Conservation (phyloP, 2,113 vertebrate species). For the Saccopteryx bilineata region DNA sequence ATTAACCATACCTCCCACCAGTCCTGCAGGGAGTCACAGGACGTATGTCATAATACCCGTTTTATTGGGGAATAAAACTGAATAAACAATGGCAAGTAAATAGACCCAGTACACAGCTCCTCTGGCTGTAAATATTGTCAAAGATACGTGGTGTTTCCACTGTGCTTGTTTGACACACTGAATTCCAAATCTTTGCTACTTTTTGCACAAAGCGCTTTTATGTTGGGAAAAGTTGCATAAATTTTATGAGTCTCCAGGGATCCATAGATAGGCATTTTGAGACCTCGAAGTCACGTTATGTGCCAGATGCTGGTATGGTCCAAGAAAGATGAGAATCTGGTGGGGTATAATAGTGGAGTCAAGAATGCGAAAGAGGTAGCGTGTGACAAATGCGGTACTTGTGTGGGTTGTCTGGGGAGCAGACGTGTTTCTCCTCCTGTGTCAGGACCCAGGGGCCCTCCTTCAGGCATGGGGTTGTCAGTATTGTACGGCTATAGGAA, state of each 20-base stretch:
- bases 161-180: not conserved
- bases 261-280: not conserved
- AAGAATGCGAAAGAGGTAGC: not conserved
- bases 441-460: not conserved
- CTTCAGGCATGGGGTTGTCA: not conserved
- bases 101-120: not conserved
- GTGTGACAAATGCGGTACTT: not conserved
- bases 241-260: not conserved
- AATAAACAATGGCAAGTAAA: constrained; percentile 54
- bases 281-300: not conserved
- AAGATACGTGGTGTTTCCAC: not conserved
- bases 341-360: not conserved
- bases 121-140: constrained; percentile 17
- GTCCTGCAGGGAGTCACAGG: not conserved
- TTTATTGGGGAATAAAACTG: constrained; percentile 53
- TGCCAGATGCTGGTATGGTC: not conserved
- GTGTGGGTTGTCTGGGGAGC: too few species aligned
- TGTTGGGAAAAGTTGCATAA: not conserved
- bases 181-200: not conserved
- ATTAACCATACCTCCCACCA: constrained; percentile 63
- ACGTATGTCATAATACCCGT: constrained; percentile 17
- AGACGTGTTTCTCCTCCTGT: not conserved
- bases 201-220: not conserved
- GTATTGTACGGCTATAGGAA: not conserved
- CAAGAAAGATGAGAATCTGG: not conserved